Evolutionary conservation across 1,140 invertebrate species (phyloP), one percentile per base, ranked within the genome.

Genomic region (Rhyacophila brunnea): DNA sequence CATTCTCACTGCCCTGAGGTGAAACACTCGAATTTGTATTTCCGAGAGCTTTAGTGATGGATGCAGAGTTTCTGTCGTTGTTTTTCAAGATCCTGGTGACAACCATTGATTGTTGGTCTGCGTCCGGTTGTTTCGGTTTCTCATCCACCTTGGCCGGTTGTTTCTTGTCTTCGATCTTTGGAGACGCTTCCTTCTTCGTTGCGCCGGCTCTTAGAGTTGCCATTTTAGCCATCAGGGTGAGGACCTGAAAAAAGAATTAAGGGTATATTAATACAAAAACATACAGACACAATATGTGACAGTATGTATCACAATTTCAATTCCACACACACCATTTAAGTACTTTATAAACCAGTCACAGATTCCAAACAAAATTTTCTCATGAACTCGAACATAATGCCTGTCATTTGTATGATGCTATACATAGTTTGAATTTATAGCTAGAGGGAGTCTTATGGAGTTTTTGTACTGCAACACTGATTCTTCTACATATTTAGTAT

Each of bases 151-250:
- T 28, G 23, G 9, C 23, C 4, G 23, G 9, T 28, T 28, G 23
- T 9, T 28, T 28, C 23, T 28, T 28, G 13, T 56, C 43, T 38
- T 17, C 10, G 1, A 13, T 35, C n/a, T 47, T 77, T 71, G 13
- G 74, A 71, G 28, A 14, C 3, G 34, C 32, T 54, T 48, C 51
- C 44, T 1, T 64, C 60, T 49, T 72, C 72, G 19, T 68, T 0
- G 74, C 74, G 20, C 70, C 71, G 1, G 75, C 72, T 1, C 77
- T 67, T 0, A 79, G 67, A 0, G 74, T 73, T 51, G 77, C 74
- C 85, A 88, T 87, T 71, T 87, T 87, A 15, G 80, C 82, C 66
- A 88, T 78, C 34, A 89, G 72, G 1, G 86, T 87, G 57, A 86
- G 75, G 15, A 88, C 83, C 85, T 87, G 68, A 2, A 67, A 60